Percentiles rank a stretch among this genome's conserved stretches.
Conservation (phyloP, 1,140 invertebrate species). For the Neotoxoptera formosana region DNA sequence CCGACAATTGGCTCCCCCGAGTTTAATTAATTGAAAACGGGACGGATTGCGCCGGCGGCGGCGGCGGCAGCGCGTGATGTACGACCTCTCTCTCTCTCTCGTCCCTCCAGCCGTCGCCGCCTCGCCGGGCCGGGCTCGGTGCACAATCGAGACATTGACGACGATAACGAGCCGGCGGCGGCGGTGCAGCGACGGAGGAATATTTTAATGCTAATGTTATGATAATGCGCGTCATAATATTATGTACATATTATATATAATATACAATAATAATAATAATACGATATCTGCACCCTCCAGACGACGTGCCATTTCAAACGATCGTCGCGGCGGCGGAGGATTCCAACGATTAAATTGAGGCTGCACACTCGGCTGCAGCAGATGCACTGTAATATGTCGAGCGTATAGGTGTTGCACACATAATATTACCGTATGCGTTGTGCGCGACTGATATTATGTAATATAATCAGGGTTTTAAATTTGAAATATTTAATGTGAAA, state of each 20-base stretch:
- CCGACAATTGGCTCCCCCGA: conserved; percentile 30
- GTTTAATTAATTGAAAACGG: conserved; percentile 48
- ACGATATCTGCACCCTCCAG: neutral
- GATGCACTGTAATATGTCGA: no score
- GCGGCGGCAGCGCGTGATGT: conserved; percentile 26
- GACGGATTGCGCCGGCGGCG: conserved; percentile 3
- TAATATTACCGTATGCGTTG: no score
- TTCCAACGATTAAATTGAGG: neutral
- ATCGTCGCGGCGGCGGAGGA: neutral
- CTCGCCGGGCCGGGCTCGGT: no score
- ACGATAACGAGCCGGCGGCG: neutral
- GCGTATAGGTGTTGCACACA: neutral
- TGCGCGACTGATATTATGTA: no score
- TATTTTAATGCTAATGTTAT: neutral
- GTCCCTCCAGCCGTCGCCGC: neutral
- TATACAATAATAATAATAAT: no score
- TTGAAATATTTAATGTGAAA: no score
- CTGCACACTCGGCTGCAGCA: neutral
- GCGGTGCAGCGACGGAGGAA: neutral
- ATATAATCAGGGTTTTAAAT: no score
- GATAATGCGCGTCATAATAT: conserved; percentile 9
- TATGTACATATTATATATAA: neutral
- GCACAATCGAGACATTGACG: conserved; percentile 27
- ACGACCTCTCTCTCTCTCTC: no score
- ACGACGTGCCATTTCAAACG: neutral